Evolutionary conservation across 2,797 vertebrate species (phyloP), one percentile per base, ranked within the genome.

Genomic region (Sebastes matsubarae): DNA sequence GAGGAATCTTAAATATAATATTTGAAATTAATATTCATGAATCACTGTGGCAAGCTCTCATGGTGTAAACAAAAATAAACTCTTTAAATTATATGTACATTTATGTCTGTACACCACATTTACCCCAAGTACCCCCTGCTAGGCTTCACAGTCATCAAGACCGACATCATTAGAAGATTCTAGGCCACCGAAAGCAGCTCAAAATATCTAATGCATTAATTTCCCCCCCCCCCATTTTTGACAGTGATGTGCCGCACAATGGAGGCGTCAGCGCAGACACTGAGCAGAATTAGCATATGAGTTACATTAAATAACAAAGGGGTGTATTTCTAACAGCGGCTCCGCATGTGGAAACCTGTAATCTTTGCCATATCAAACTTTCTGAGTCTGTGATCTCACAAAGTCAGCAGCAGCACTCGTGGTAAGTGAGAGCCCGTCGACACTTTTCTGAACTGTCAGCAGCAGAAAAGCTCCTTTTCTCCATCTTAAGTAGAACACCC

Each of bases 231-330:
- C 3, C 6, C 6, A 2, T 63, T 58, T 79, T 68, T 83, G 66
- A 79, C 72, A 77, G 57, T 52, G 79, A 79, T 50, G 42, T 27
- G 60, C 14, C 4, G 20, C 73, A 87, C 71, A 80, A 86, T 57
- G n/a, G 61, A 76, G 42, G 52, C 75, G 20, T 77, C 34, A 29
- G 66, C 50, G 20, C 64, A 60, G 38, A 38, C 20, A 54, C 67
- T 58, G 57, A 73, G 67, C 61, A 27, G 25, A 85, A 84, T 83
- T 76, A 75, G 52, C 66, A 76, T 82, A 76, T 79, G 67, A 79
- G 55, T 87, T 75, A 76, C 77, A 84, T 12, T 22, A 68, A 68
- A 80, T 68, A 27, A 77, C 58, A 80, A 57, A 29, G 55, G 20
- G n/a, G 24, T 29, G 32, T 22, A 27, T 67, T 81, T 81, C 36